Base-by-base conservation (phyloP, 2,113 vertebrate species). In the Gopherus flavomarginatus region DNA sequence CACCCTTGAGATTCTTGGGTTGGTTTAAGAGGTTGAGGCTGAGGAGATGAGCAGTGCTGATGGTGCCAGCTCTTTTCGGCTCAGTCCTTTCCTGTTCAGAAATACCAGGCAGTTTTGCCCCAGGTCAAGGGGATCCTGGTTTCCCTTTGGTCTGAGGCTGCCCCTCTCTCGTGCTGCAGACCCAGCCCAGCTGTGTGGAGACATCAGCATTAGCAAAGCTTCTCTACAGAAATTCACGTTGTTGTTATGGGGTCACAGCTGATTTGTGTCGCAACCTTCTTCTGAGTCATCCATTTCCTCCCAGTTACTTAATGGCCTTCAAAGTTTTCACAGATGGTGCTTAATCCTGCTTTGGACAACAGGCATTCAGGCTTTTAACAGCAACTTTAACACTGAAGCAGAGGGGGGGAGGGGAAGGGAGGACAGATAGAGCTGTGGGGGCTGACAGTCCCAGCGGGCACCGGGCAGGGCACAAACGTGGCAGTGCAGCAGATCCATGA, bases 271-370 rank as follows among this genome's bases (percentile, higher is more conserved):
- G 85, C 83, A 96, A 96, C 0, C n/a, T 85, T 80, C 72, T 75
- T 93, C 92, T 97, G 96, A 97, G 92, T 97, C 96, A 97, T 97
- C 93, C 11, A 0, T 81, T 95, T 97, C 94, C 96, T 96, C 85
- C 89, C 83, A 85, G 87, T 81, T 92, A 95, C 89, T 0, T 6
- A 69, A 96, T 86, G 50, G 86, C 92, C 93, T 94, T 97, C 92
- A 83, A 92, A 97, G 96, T 97, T 97, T 97, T 95, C 93, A 97
- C 96, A 97, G 96, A 97, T 97, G 96, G 96, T 95, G 94, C 53
- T 91, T 97, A 97, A 97, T 97, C 96, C 85, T 38, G 1, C 0
- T 53, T 94, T 96, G 96, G 94, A 97, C 94, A 97, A 95, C 53
- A 91, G 87, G 79, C 2, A 3, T 79, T 93, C 31, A 79, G 90